These are phyloP conservation scores for Ailuropoda melanoleuca DNA, from an alignment of 2,113 vertebrate genomes.

Conservation along the genomic window DNA sequence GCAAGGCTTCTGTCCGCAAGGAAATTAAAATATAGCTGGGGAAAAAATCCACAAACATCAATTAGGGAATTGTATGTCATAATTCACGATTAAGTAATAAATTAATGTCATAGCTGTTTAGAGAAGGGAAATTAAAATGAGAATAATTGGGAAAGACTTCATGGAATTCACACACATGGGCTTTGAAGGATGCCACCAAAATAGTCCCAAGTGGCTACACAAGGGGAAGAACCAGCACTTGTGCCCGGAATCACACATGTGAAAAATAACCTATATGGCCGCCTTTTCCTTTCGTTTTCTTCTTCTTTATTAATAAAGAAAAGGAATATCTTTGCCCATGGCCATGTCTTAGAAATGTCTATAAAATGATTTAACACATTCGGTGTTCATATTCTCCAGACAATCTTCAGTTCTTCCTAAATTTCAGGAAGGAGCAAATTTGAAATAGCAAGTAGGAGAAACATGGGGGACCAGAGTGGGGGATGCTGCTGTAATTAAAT, in stretches of 20 bases:
- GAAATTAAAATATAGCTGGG: conserved; percentile 68
- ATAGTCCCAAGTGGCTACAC: not conserved
- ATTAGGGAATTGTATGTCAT: conserved; percentile 57
- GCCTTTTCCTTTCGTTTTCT: not conserved
- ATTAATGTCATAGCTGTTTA: conserved; percentile 54
- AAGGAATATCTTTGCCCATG: not conserved
- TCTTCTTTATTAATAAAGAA: not conserved
- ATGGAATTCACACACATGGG: conserved; percentile 10
- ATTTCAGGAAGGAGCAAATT: not conserved
- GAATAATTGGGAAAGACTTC: conserved; percentile 51
- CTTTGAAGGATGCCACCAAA: conserved; percentile 54
- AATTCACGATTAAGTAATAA: conserved; percentile 74
- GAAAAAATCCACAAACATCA: conserved; percentile 55
- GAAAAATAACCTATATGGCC: not conserved
- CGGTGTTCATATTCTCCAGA: not conserved
- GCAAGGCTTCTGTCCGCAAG: conserved; percentile 61
- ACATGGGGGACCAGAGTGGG: not conserved
- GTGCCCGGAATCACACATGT: not conserved
- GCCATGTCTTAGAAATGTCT: not conserved
- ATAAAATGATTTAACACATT: conserved; percentile 17
- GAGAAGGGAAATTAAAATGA: conserved; percentile 66
- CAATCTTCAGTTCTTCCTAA: not conserved
- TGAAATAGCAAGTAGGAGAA: not conserved
- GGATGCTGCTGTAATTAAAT: not conserved
- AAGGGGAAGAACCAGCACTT: not conserved